phyloP scores from a whole-genome alignment of 2,888 invertebrate genomes.

The Leistus spinibarbis region DNA sequence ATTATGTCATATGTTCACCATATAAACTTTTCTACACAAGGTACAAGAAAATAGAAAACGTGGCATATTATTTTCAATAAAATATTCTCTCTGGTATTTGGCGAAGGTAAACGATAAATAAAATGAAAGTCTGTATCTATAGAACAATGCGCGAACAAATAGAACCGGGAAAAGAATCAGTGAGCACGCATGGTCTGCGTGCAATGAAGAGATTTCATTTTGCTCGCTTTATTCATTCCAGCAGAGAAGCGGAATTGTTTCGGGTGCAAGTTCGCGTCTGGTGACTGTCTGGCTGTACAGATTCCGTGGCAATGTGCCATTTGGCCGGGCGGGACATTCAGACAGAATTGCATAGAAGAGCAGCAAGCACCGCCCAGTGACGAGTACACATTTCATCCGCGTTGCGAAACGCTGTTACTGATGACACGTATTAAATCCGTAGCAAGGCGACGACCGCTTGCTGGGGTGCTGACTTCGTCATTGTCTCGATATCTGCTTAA shows the following conservation, averaged over 20 bases:
- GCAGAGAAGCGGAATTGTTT: slow-evolving; percentile 34
- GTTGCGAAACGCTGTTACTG: background rate
- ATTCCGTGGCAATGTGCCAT: slow-evolving; percentile 43
- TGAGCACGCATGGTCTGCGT: background rate
- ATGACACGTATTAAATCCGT: background rate
- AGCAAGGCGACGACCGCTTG: background rate
- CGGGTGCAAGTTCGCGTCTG: slow-evolving; percentile 45
- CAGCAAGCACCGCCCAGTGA: background rate
- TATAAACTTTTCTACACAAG: background rate
- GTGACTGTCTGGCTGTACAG: slow-evolving; percentile 40
- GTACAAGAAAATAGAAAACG: background rate
- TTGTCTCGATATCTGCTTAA: slow-evolving; percentile 31
- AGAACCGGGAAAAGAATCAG: background rate
- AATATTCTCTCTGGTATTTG: background rate
- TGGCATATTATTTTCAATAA: background rate
- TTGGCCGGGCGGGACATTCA: slow-evolving; percentile 37
- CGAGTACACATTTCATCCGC: background rate
- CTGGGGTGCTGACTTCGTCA: background rate
- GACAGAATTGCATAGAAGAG: background rate
- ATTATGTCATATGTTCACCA: too few species aligned
- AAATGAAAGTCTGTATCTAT: background rate
- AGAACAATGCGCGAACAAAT: background rate
- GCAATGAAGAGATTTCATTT: background rate
- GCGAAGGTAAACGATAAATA: background rate
- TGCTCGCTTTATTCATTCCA: slow-evolving; percentile 1